phyloP scores from a whole-genome alignment of 2,113 vertebrate species.

The Phoxinus phoxinus region DNA sequence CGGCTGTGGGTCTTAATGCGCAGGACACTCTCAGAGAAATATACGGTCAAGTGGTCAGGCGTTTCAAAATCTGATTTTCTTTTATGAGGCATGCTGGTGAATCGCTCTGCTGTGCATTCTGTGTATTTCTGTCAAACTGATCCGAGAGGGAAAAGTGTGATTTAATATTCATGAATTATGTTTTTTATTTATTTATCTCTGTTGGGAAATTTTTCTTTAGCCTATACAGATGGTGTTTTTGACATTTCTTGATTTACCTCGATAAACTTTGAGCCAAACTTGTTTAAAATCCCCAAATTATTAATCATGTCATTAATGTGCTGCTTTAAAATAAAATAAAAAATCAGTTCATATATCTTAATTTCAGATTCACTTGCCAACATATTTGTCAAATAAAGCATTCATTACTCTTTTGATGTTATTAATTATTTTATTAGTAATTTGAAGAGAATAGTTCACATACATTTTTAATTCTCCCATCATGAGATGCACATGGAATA shows the following conservation, averaged over 20 bases:
- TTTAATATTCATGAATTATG: neutral
- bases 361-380: too few relatives aligned
- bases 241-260: neutral
- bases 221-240: neutral
- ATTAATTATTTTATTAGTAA: neutral
- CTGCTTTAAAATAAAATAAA: too few relatives aligned
- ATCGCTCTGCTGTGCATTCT: neutral
- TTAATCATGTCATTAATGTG: neutral
- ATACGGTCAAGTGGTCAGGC: slow-evolving; percentile 3
- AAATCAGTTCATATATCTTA: too few relatives aligned
- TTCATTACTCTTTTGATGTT: neutral
- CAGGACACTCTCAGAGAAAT: slow-evolving; percentile 20
- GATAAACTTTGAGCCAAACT: neutral
- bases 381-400: neutral
- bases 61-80: neutral
- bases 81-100: neutral
- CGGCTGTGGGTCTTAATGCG: slow-evolving; percentile 5
- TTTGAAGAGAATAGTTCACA: neutral
- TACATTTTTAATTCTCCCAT: neutral
- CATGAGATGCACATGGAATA: neutral
- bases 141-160: neutral
- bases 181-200: neutral
- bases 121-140: neutral
- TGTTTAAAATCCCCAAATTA: neutral
- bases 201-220: neutral